Evolutionary conservation across 30 jellyfish, hydroid and myxozoan genomes (phyloP).

Genomic region (Cassiopea xamachana): DNA sequence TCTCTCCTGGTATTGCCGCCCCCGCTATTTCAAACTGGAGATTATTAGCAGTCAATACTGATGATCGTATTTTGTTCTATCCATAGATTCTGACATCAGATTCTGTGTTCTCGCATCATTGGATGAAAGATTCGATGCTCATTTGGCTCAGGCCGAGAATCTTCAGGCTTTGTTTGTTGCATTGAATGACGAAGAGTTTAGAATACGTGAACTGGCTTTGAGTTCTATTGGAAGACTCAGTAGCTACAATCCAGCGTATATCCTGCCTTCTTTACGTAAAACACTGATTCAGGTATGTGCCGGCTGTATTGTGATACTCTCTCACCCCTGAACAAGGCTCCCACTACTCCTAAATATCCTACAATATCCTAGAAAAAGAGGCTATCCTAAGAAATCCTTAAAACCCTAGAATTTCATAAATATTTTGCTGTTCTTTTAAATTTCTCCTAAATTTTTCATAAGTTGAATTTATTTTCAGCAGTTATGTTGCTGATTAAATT

Average conservation of each 20-base stretch:
- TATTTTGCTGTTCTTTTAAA: no score
- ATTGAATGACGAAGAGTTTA: conserved; percentile 92
- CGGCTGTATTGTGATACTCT: background rate
- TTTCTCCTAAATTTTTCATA: no score
- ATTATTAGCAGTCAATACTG: background rate
- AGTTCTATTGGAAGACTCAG: conserved; percentile 94
- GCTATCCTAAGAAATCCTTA: no score
- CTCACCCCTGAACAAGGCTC: no score
- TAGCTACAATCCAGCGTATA: conserved; percentile 93
- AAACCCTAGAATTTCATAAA: no score
- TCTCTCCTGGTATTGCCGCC: no score
- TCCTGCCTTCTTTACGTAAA: conserved; percentile 90
- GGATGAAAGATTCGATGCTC: conserved; percentile 95
- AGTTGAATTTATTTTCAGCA: no score
- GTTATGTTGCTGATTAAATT: no score
- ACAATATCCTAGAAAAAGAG: no score
- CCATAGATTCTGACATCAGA: conserved; percentile 90
- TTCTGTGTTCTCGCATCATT: conserved; percentile 88
- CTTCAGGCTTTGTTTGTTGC: conserved; percentile 95
- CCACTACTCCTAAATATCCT: no score
- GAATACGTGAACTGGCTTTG: conserved; percentile 86
- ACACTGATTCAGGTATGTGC: conserved; percentile 85
- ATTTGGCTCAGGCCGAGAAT: conserved; percentile 95
- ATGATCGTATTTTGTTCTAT: background rate
- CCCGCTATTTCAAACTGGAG: background rate